These are phyloP conservation scores for Clistopyga incitator DNA, from an alignment of 2,888 invertebrate species.

Conservation along the genomic window DNA sequence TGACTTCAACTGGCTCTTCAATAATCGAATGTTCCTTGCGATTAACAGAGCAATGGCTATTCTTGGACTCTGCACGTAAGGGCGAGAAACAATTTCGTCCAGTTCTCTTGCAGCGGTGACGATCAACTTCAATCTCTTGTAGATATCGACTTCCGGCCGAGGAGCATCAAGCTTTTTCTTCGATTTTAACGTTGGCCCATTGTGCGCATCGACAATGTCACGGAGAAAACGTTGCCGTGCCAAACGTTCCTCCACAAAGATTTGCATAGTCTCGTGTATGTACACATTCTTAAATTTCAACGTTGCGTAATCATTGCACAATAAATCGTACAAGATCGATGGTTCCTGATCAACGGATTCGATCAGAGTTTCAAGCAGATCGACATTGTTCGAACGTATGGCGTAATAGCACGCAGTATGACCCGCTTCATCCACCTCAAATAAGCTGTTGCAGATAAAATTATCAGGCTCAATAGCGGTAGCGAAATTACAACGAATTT, in stretches of 20 bases:
- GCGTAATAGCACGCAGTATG: neutral
- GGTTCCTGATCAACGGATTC: neutral
- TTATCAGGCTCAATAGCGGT: neutral
- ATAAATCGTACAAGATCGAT: neutral
- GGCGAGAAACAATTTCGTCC: neutral
- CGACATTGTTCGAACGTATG: constrained; percentile 2
- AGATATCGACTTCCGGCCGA: neutral
- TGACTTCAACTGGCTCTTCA: constrained; percentile 1
- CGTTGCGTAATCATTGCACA: neutral
- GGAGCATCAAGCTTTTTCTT: neutral
- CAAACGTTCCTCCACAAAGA: neutral
- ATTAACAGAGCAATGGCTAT: neutral
- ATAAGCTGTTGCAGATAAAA: neutral
- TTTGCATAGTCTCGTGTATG: neutral
- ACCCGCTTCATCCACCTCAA: neutral
- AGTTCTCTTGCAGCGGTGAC: neutral
- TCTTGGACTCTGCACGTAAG: neutral
- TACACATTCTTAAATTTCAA: neutral
- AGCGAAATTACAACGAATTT: neutral
- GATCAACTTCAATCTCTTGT: neutral
- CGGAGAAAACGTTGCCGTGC: neutral
- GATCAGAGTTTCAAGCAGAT: neutral
- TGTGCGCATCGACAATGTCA: neutral
- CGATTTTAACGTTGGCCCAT: neutral
- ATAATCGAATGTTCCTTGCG: neutral